A percentile compares a stretch with the other conserved stretches of the same genome.
Evolutionary conservation across 2,888 invertebrate genomes (phyloP).

Genomic region (Lepidochitona cinerea): DNA sequence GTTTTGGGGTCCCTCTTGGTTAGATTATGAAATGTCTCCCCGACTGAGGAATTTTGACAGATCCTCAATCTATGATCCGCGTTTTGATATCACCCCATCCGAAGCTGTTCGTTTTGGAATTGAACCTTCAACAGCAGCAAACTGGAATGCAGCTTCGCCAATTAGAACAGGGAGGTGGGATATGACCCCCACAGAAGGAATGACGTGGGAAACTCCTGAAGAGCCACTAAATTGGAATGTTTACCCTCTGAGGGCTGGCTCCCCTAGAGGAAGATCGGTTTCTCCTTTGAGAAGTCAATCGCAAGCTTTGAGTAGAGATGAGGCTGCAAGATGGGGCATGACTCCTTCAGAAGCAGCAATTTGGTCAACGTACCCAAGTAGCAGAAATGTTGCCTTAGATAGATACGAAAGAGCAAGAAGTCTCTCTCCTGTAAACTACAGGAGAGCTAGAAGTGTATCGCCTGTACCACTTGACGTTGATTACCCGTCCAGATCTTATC

Average conservation of each 20-base stretch:
- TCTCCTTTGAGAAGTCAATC: not conserved
- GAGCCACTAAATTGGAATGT: not conserved
- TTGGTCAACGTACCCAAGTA: not conserved
- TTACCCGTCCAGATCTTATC: not conserved
- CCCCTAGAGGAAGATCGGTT: not conserved
- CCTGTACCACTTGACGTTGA: not conserved
- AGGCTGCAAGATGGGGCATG: not conserved
- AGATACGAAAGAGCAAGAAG: not conserved
- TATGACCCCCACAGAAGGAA: not conserved
- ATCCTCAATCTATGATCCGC: not conserved
- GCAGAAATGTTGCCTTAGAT: not conserved
- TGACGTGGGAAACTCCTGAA: not conserved
- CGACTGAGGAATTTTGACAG: not conserved
- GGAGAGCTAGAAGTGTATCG: not conserved
- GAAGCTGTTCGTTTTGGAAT: not conserved
- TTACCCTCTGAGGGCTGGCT: not conserved
- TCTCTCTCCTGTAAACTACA: not conserved
- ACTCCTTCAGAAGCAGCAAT: not conserved
- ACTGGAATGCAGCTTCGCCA: not conserved
- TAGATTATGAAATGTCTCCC: not conserved
- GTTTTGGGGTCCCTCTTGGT: not conserved
- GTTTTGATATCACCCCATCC: not conserved
- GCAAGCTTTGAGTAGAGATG: not conserved
- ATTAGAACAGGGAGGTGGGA: constrained; percentile 7
- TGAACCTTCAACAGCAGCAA: not conserved